Evolutionary conservation across 2,113 vertebrate species (phyloP).

Genomic region (Microcebus murinus): DNA sequence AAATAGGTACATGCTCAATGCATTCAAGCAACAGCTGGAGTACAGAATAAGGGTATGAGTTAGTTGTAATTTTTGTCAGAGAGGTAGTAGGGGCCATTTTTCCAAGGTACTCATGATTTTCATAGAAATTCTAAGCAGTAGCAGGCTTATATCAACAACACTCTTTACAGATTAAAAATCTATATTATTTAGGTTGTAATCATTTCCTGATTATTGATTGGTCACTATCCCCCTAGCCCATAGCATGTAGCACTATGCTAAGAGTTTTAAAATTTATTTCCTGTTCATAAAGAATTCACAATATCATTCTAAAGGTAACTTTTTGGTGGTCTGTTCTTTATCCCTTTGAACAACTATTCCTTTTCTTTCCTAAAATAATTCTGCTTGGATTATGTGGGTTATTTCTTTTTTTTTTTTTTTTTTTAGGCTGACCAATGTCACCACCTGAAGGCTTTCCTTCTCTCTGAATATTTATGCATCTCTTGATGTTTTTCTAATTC

Average conservation of each 20-base stretch:
- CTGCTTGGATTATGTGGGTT: neutral
- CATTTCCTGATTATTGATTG: neutral
- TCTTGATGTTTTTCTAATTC: neutral
- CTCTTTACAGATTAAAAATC: neutral
- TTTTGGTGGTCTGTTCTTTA: neutral
- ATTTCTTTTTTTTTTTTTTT: neutral
- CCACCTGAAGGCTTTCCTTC: neutral
- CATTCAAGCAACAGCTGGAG: neutral
- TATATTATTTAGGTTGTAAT: neutral
- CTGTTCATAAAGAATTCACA: neutral
- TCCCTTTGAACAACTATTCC: neutral
- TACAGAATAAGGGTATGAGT: neutral
- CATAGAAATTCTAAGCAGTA: neutral
- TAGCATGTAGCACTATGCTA: neutral
- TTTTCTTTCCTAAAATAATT: neutral
- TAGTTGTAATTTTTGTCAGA: neutral
- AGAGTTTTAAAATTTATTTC: slow-evolving; percentile 10
- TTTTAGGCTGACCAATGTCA: neutral
- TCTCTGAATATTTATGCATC: neutral
- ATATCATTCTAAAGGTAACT: neutral
- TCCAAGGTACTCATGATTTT: neutral
- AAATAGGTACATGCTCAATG: neutral
- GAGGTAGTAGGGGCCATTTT: neutral
- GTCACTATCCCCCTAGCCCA: neutral
- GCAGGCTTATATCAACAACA: neutral